Evolutionary conservation across 1,140 invertebrate species (phyloP).

Genomic region (Philopotamus ludificatus): DNA sequence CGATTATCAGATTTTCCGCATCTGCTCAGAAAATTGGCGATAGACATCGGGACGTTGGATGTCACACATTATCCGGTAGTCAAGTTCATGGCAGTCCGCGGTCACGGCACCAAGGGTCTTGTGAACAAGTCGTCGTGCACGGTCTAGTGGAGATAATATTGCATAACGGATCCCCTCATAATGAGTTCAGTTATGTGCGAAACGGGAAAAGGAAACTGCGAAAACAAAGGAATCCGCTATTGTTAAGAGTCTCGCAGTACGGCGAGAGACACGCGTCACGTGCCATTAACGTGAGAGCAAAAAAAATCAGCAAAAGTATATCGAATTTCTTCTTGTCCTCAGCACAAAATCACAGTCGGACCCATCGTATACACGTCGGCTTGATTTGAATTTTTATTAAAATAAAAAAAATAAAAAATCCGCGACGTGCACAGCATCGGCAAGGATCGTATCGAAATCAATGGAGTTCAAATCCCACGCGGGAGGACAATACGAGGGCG

Average conservation of each 20-base stretch:
- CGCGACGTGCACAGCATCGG: not conserved
- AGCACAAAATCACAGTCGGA: too few relatives aligned
- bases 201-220: constrained; percentile 1
- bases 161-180: not conserved
- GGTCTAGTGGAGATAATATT: not conserved
- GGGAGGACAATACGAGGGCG: not conserved
- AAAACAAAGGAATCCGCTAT: not conserved
- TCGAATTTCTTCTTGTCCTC: too few relatives aligned
- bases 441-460: not conserved
- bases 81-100: not conserved
- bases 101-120: not conserved
- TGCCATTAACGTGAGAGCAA: too few relatives aligned
- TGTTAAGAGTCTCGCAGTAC: too few relatives aligned
- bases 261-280: too few relatives aligned
- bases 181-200: constrained; percentile 2
- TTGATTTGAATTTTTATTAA: not conserved
- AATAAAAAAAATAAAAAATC: not conserved
- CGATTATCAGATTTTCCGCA: too few relatives aligned
- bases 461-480: constrained; percentile 3
- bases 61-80: not conserved
- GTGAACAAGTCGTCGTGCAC: not conserved
- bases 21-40: too few relatives aligned
- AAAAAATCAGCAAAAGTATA: too few relatives aligned
- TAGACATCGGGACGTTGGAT: too few relatives aligned
- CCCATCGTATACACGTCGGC: too few relatives aligned